Evolutionary conservation across 2,888 invertebrate genomes (phyloP), one percentile per base, ranked within the genome.

Genomic region (Hypercompe scribonia): DNA sequence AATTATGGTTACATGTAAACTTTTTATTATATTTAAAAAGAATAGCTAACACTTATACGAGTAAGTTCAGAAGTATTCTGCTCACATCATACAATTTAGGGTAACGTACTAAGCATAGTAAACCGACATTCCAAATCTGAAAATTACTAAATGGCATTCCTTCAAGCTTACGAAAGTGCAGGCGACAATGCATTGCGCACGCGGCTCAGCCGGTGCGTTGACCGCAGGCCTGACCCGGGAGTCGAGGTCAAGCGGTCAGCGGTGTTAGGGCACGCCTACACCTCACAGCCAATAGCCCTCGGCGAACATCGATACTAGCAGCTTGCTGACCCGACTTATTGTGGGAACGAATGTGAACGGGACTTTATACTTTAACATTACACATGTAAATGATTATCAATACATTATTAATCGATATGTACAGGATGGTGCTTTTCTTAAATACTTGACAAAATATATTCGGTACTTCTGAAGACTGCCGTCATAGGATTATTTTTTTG

Each of bases 211-310:
- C 82, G 79, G 94, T 92, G 93, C 94, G 91, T 93, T 94, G 94
- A 94, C 94, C 93, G 89, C 88, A 72, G 78, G 84, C 76, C 80
- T 87, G 90, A 90, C 91, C 92, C 87, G 89, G 86, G 89, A 88
- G 88, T 90, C 90, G 93, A 91, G 94, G 94, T 93, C 94, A 94
- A 87, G 91, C 93, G 94, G 94, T 93, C 94, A 94, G 84, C 89
- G 89, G 89, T 89, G 89, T 88, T 87, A 88, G 85, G 89, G 85
- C 87, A 85, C 88, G 89, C 91, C 90, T 80, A 91, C 91, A 88
- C 86, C 61, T 77, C 82, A 77, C 84, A 83, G 81, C 83, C 85
- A 81, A 82, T 85, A 88, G 85, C 88, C 88, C 78, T 76, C 85
- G 86, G 88, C 84, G 70, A 76, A 74, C 73, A 73, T 75, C 75